Evolutionary conservation across 2,888 invertebrate species (phyloP), one percentile per base, ranked within the genome.

Genomic region (Limnephilus lunatus): DNA sequence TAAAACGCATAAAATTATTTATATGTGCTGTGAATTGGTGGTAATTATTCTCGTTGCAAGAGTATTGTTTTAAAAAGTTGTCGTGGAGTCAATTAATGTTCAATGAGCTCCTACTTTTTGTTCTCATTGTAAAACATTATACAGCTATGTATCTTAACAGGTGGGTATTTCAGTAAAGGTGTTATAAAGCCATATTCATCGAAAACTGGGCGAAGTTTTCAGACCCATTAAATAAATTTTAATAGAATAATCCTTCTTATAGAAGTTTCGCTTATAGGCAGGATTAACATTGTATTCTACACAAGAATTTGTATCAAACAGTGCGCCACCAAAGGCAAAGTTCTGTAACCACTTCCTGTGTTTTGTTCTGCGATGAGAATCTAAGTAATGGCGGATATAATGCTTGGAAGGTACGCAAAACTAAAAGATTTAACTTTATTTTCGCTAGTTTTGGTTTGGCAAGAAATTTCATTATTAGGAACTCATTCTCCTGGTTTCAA

Each of bases 381-480:
- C 80, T 80, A 25, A 68, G 68, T 89, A n/a, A 89, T 89, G 25
- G 35, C 3, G 88, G 14, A n/a, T 80, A 89, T 89, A 80, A 89
- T 89, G 35, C 19, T 89, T 3, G 25, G 35, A 81, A n/a, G 48
- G 25, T 80, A 80, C 80, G 32, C 35, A 44, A 3, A 80, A 53
- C 30, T 31, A 87, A 87, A 25, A 89, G 81, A 89, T 80, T 88
- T 25, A 68, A 89, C 88, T 89, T 89, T 35, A 32, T 81, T 89
- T 80, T 35, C 88, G 88, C 32, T 89, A 80, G 88, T 89, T 89
- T 89, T 35, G 68, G 88, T 89, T 88, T 32, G 7, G 68, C 32
- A 80, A 89, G 88, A 89, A 89, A 89, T 89, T 89, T 89, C 35
- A 89, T 81, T 89, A 89, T 39, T 39, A 80, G 88, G 9, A 88